These are phyloP conservation scores for Mormyrus lacerda DNA, from an alignment of 2,113 vertebrate genomes.

Conservation along the genomic window DNA sequence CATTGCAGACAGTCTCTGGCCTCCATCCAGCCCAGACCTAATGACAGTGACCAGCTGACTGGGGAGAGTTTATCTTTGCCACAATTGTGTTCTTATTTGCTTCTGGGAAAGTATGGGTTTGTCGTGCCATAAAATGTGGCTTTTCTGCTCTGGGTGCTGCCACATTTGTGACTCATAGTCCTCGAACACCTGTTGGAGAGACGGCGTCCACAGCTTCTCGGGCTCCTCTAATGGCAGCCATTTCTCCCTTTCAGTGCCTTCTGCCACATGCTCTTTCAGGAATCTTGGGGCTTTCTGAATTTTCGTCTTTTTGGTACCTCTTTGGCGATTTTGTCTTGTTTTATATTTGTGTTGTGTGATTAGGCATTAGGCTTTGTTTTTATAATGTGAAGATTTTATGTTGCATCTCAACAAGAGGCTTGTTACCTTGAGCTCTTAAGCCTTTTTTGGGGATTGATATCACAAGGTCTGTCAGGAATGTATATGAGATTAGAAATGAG, in stretches of 20 bases:
- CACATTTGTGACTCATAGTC: neutral
- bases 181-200: neutral
- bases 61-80: neutral
- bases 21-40: neutral
- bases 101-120: neutral
- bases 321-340: neutral
- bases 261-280: neutral
- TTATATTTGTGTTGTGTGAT: neutral
- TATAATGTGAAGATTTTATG: neutral
- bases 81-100: neutral
- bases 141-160: neutral
- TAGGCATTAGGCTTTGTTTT: neutral
- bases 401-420: neutral
- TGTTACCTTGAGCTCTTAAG: neutral
- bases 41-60: neutral
- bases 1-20: constrained; percentile 7
- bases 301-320: neutral
- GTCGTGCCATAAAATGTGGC: neutral
- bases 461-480: neutral
- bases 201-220: neutral
- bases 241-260: neutral
- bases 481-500: neutral
- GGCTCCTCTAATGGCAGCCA: neutral
- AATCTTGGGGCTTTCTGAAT: neutral
- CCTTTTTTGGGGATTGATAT: neutral